Base-by-base conservation (phyloP, 1,140 invertebrate species). In the Drosophila busckii region DNA sequence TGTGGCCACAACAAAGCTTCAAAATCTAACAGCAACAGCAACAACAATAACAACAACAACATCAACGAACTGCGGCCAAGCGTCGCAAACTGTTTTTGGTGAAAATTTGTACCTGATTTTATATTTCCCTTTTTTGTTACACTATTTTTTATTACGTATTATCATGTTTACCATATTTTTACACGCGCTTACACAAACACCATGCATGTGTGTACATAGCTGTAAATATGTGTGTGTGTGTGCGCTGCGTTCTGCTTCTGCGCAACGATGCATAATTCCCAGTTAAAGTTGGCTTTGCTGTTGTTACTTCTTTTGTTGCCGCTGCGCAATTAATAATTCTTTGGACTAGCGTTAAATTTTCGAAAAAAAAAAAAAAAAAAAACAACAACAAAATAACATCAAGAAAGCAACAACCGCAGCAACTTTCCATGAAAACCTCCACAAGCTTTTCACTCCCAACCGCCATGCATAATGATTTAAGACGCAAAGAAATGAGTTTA, bases 101-200 rank as follows among this genome's bases (percentile, higher is more conserved):
- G 65, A 70, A 82, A 82, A 82, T 82, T 82, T 82, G 75, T 82
- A 82, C 75, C 75, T 82, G 76, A 82, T 76, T 76, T 70, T 82
- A 66, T 82, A 59, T 69, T 82, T 70, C 75, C 75, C 70, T 82
- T 82, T 82, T 65, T 55, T 69, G 70, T 76, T 76, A 76, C 61
- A 76, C 65, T 76, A 52, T 48, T 65, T 68, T 71, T 78, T 80
- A 82, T 80, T 80, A 69, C 76, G 75, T 82, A 75, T 80, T 80
- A 65, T 78, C 75, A 75, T 80, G 75, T 80, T 80, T 82, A 80
- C 69, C 75, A 80, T 80, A 80, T 80, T 80, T 69, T 82, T 82
- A 80, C 75, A 80, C 69, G 73, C 73, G 73, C 73, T 78, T 78
- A 78, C 68, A 78, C 68, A 45, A 35, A 49, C 65, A 64, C 32